Evolutionary conservation across 1,140 invertebrate genomes (phyloP).

Genomic region (Drosophila sucinea): DNA sequence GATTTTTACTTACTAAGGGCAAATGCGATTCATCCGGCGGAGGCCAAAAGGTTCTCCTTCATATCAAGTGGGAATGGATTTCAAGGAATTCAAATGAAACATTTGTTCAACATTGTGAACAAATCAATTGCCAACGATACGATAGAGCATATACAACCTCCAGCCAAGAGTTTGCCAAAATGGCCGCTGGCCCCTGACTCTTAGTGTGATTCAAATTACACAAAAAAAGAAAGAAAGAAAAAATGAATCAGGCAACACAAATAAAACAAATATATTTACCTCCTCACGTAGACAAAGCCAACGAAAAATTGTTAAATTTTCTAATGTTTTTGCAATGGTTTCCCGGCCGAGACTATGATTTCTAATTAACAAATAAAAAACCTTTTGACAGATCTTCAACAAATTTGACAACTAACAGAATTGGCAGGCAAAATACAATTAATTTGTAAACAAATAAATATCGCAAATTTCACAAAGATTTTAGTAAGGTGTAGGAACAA

Average conservation of each 20-base stretch:
- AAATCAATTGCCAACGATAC: slow-evolving; percentile 3
- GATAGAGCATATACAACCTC: background rate
- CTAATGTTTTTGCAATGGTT: background rate
- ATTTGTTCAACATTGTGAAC: background rate
- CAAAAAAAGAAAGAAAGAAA: slow-evolving; percentile 22
- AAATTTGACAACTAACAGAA: background rate
- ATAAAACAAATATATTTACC: background rate
- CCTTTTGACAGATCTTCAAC: background rate
- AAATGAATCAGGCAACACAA: background rate
- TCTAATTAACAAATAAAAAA: background rate
- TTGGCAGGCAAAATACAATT: no score
- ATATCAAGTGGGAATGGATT: slow-evolving; percentile 8
- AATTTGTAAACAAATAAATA: no score
- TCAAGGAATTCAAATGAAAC: slow-evolving; percentile 1
- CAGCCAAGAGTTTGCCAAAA: slow-evolving; percentile 61
- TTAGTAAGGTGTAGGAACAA: no score
- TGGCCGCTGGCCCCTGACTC: slow-evolving; percentile 57
- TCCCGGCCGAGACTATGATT: no score
- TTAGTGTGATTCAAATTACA: slow-evolving; percentile 23
- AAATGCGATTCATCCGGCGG: slow-evolving; percentile 41
- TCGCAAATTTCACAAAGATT: no score
- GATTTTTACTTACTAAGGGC: slow-evolving; percentile 60
- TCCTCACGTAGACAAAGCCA: no score
- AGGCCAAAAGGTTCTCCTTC: slow-evolving; percentile 5
- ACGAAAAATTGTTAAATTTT: background rate